Evolutionary conservation across 1,140 invertebrate species (phyloP).

Genomic region (Ips nitidus): DNA sequence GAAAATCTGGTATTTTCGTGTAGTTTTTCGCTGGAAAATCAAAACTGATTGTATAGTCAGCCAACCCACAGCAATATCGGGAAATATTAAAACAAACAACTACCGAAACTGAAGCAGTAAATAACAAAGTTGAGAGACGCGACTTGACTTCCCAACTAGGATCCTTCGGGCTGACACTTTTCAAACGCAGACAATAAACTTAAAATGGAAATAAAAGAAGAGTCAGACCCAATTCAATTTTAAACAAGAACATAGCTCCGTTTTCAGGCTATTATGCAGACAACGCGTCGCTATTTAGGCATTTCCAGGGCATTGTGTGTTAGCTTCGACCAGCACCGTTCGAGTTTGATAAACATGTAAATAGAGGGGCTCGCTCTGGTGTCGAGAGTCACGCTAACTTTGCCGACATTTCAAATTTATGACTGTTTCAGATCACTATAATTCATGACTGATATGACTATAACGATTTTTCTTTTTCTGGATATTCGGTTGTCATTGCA

Average conservation of each 20-base stretch:
- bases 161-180: not conserved
- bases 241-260: constrained; percentile 14
- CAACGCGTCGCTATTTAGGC: constrained; percentile 17
- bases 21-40: no score
- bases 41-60: no score
- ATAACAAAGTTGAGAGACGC: no score
- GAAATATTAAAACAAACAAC: no score
- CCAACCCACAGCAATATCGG: no score
- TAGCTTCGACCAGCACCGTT: constrained; percentile 17
- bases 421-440: constrained; percentile 46
- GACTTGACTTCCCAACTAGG: not conserved
- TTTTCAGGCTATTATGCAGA: constrained; percentile 25
- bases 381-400: constrained; percentile 21
- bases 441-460: constrained; percentile 28
- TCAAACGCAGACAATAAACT: not conserved
- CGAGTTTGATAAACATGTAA: constrained; percentile 28
- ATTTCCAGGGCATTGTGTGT: constrained; percentile 17
- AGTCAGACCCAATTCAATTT: constrained; percentile 5
- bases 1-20: no score
- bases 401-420: constrained; percentile 44
- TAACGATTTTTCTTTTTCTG: no score
- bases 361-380: constrained; percentile 19
- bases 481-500: no score
- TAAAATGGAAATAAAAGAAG: not conserved
- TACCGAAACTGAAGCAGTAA: no score